Evolutionary conservation across 2,888 invertebrate genomes (phyloP).

Genomic region (Linnaemya vulpina): DNA sequence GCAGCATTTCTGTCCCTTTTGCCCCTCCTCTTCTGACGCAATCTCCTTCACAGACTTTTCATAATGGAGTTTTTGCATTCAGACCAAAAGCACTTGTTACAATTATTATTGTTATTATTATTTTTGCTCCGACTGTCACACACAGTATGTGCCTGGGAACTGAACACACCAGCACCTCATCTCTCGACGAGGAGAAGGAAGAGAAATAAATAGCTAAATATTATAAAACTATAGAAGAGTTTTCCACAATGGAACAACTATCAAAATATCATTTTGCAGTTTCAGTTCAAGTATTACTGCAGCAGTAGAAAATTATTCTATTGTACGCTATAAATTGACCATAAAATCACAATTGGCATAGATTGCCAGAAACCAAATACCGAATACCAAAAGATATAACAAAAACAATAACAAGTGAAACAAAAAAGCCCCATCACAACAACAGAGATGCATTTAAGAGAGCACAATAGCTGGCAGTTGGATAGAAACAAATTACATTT

Average conservation of each 20-base stretch:
- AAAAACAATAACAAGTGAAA: conserved; percentile 35
- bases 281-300: conserved; percentile 69
- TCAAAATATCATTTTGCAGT: conserved; percentile 66
- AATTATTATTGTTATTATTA: conserved; percentile 48
- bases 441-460: conserved; percentile 49
- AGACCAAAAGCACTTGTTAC: conserved; percentile 56
- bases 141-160: conserved; percentile 5
- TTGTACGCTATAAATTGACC: conserved; percentile 73
- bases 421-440: conserved; percentile 36
- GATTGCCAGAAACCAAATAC: conserved; percentile 69
- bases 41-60: not conserved
- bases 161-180: conserved; percentile 15
- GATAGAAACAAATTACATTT: conserved; percentile 29
- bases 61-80: conserved; percentile 30
- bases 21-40: not conserved
- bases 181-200: conserved; percentile 19
- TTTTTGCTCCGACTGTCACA: conserved; percentile 34
- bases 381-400: conserved; percentile 42
- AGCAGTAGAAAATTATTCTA: conserved; percentile 68
- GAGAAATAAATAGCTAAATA: not conserved
- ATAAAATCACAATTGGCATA: conserved; percentile 74
- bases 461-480: conserved; percentile 31
- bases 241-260: conserved; percentile 57
- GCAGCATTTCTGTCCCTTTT: conserved; percentile 56
- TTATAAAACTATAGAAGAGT: not conserved